phyloP scores from a whole-genome alignment of 23 tunicate genomes.

The Aplidium turbinatum region DNA sequence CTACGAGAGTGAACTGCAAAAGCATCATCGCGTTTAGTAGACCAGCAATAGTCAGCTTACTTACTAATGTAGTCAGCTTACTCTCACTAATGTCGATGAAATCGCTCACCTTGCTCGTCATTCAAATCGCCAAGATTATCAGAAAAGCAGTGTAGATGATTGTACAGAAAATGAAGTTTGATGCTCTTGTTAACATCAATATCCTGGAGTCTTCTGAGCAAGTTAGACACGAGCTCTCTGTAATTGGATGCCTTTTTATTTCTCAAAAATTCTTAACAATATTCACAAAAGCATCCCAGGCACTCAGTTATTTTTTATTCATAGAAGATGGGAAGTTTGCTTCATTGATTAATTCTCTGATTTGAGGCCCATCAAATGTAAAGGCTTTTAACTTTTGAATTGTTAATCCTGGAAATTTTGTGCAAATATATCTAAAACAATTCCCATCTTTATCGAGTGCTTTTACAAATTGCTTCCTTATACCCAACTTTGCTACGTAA shows the following conservation, averaged over 20 bases:
- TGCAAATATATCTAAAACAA: slow-evolving; percentile 25
- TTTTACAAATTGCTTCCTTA: slow-evolving; percentile 7
- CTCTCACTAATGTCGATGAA: background rate
- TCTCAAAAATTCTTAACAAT: slow-evolving; percentile 29
- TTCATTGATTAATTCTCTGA: slow-evolving; percentile 14
- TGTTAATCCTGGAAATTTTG: slow-evolving; percentile 23
- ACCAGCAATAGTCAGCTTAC: slow-evolving; percentile 18
- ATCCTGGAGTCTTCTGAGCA: slow-evolving; percentile 19
- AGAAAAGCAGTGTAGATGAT: slow-evolving; percentile 4
- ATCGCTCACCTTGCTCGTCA: slow-evolving; percentile 22
- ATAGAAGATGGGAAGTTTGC: slow-evolving; percentile 9
- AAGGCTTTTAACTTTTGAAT: slow-evolving; percentile 32
- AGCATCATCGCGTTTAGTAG: slow-evolving; percentile 10
- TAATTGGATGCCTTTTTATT: slow-evolving; percentile 21
- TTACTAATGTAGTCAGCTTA: background rate
- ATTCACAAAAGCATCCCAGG: slow-evolving; percentile 30
- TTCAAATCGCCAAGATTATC: slow-evolving; percentile 14
- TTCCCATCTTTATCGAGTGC: slow-evolving; percentile 27
- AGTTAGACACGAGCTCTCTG: slow-evolving; percentile 11
- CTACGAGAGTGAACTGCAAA: slow-evolving; percentile 13
- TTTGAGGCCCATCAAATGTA: slow-evolving; percentile 24
- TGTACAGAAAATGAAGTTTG: too few relatives aligned
- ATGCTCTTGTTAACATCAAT: slow-evolving; percentile 9
- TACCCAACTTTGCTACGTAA: too few relatives aligned
- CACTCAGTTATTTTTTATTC: slow-evolving; percentile 19